Evolutionary conservation across 2,797 vertebrate species (phyloP).

Genomic region (Sebastolobus alascanus): DNA sequence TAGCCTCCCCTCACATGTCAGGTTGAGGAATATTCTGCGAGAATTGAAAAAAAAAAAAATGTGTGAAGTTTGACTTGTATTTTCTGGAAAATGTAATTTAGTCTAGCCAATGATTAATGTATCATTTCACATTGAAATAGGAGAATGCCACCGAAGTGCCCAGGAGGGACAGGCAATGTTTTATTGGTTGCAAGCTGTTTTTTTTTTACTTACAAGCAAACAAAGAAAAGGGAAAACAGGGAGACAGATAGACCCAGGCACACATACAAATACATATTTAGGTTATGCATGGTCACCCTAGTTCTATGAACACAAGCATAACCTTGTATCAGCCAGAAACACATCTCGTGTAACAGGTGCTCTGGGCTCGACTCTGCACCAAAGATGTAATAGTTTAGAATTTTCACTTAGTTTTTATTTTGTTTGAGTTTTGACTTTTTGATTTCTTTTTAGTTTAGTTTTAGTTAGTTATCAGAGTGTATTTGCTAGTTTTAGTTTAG

Average conservation of each 20-base stretch:
- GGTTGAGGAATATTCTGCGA: conserved; percentile 16
- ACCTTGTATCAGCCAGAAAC: neutral
- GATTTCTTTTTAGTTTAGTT: neutral
- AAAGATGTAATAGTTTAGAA: neutral
- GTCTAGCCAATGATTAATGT: conserved; percentile 43
- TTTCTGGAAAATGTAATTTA: conserved; percentile 52
- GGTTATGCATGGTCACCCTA: neutral
- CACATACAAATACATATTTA: neutral
- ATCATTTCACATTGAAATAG: conserved; percentile 62
- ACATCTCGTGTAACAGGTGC: neutral
- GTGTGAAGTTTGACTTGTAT: conserved; percentile 18
- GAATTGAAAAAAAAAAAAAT: conserved; percentile 1
- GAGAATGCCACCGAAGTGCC: conserved; percentile 29
- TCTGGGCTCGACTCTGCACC: neutral
- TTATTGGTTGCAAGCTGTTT: conserved; percentile 43
- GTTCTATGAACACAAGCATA: neutral
- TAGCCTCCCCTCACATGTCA: conserved; percentile 10
- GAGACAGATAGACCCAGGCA: neutral
- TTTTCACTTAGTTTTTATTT: neutral
- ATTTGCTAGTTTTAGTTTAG: neutral
- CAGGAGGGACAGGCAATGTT: conserved; percentile 31
- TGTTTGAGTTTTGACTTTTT: neutral
- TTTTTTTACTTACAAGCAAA: conserved; percentile 34
- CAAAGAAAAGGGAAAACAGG: conserved; percentile 8
- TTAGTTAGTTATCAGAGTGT: neutral